Percentiles rank a stretch among this genome's conserved stretches.
Evolutionary conservation across 2,888 invertebrate species (phyloP).

Genomic region (Thereva nobilitata): DNA sequence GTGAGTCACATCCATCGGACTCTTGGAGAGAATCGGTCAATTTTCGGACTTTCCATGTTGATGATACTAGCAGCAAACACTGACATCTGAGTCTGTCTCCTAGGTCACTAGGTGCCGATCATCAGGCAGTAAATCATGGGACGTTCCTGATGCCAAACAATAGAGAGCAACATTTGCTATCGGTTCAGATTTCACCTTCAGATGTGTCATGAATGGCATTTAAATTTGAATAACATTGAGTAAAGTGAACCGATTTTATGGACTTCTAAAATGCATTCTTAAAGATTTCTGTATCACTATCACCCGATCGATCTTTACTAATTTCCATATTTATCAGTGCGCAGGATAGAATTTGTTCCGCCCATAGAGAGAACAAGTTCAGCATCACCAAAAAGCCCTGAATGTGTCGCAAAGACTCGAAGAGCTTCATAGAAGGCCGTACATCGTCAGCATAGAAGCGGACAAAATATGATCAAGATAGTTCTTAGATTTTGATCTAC

Average conservation of each 20-base stretch:
- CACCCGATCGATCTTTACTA: constrained; percentile 18
- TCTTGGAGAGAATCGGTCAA: too few species aligned
- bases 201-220: constrained; percentile 8
- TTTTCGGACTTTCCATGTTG: background rate
- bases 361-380: background rate
- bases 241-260: constrained; percentile 19
- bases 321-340: constrained; percentile 31
- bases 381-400: too few species aligned
- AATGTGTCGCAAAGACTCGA: too few species aligned
- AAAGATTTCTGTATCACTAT: constrained; percentile 3
- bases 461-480: constrained; percentile 26
- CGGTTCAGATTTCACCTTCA: background rate
- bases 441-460: background rate
- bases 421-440: too few species aligned
- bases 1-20: constrained; percentile 22
- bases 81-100: too few species aligned
- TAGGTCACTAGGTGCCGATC: too few species aligned
- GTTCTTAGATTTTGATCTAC: constrained; percentile 20
- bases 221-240: constrained; percentile 21
- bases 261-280: constrained; percentile 6
- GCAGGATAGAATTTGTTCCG: constrained; percentile 10
- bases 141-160: too few species aligned
- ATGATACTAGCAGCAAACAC: background rate
- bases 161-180: background rate
- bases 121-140: too few species aligned